These are phyloP conservation scores for Cosmia pyralina DNA, from an alignment of 2,888 invertebrate genomes.

Conservation along the genomic window DNA sequence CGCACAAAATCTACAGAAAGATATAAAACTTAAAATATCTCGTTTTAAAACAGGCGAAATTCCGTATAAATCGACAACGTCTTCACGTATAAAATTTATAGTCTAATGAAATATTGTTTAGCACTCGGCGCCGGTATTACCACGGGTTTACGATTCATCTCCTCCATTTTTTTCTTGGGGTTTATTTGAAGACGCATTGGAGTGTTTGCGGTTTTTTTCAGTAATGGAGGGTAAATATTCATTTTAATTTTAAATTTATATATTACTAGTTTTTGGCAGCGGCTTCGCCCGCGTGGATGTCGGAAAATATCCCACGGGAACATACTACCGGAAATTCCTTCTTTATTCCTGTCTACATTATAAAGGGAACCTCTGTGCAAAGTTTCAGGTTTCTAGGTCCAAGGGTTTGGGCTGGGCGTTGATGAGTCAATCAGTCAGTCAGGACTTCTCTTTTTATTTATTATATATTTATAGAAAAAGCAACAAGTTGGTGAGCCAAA, in stretches of 20 bases:
- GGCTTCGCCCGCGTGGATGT: too few species aligned
- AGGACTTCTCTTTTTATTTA: too few species aligned
- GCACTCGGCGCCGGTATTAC: conserved; percentile 67
- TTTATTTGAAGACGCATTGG: conserved; percentile 7
- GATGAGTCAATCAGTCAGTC: too few species aligned
- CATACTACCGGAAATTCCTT: too few species aligned
- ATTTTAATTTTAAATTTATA: conserved; percentile 8
- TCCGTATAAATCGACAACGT: conserved; percentile 63
- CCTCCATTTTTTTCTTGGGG: conserved; percentile 9
- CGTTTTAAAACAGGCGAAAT: conserved; percentile 58
- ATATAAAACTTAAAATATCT: conserved; percentile 49
- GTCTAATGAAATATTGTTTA: conserved; percentile 75
- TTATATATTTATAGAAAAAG: not conserved
- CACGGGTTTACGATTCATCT: conserved; percentile 60
- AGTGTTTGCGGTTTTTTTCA: conserved; percentile 24
- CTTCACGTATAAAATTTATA: conserved; percentile 72
- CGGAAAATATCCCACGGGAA: too few species aligned
- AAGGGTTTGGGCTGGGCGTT: too few species aligned
- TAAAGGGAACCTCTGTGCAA: too few species aligned
- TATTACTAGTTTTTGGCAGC: too few species aligned
- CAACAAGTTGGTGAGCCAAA: not conserved
- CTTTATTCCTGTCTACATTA: too few species aligned
- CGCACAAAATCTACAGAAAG: not conserved
- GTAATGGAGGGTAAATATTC: not conserved
- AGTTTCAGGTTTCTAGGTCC: too few species aligned